Evolutionary conservation across 1,140 invertebrate genomes (phyloP).

Genomic region (Nymphalis io): DNA sequence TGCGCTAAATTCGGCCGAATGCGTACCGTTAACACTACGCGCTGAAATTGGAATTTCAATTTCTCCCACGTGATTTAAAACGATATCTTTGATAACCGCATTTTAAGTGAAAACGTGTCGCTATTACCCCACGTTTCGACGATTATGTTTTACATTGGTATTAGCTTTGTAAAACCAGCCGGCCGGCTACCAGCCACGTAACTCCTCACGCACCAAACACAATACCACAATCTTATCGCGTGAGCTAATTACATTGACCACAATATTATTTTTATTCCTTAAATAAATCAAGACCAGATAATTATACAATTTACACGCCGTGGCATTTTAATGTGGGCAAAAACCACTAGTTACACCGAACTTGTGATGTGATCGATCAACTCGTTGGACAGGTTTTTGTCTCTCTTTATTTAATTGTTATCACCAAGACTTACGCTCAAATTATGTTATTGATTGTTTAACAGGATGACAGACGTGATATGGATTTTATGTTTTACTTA

Average conservation of each 20-base stretch:
- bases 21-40: constrained; percentile 43
- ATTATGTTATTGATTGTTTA: constrained; percentile 11
- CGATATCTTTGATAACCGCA: constrained; percentile 1
- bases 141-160: constrained; percentile 3
- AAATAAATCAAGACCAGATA: constrained; percentile 33
- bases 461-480: background rate
- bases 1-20: constrained; percentile 42
- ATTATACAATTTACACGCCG: constrained; percentile 36
- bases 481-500: background rate
- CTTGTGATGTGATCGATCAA: constrained; percentile 26
- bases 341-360: constrained; percentile 30
- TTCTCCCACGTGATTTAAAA: constrained; percentile 37
- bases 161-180: constrained; percentile 4
- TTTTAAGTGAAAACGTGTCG: constrained; percentile 1
- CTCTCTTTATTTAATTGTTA: constrained; percentile 20
- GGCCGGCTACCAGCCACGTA: constrained; percentile 3
- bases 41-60: constrained; percentile 43
- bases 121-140: background rate
- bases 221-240: constrained; percentile 38
- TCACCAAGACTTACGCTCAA: constrained; percentile 23
- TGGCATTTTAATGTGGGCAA: constrained; percentile 41
- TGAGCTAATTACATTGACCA: constrained; percentile 45
- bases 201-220: constrained; percentile 16
- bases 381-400: constrained; percentile 37
- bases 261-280: constrained; percentile 40